These are phyloP conservation scores for Autographa gamma DNA, from an alignment of 2,888 invertebrate species.

Conservation along the genomic window DNA sequence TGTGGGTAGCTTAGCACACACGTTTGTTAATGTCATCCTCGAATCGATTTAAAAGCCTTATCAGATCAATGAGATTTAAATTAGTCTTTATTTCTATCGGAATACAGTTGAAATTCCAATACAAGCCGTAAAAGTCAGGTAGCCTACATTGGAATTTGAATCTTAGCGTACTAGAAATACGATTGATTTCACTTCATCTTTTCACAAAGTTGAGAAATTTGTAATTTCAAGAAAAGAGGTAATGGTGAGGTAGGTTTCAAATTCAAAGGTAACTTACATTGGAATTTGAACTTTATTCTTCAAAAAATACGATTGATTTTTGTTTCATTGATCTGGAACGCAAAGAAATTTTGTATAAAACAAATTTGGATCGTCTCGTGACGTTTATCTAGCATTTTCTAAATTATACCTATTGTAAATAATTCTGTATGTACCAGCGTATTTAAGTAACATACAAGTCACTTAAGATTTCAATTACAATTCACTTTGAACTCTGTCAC, in stretches of 20 bases:
- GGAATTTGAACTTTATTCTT: too few relatives aligned
- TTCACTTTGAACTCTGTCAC: constrained; percentile 22
- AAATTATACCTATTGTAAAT: constrained; percentile 55
- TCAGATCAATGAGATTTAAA: constrained; percentile 21
- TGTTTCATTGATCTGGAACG: constrained; percentile 10
- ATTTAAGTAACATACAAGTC: constrained; percentile 15
- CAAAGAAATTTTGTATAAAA: constrained; percentile 47
- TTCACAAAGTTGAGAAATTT: too few relatives aligned
- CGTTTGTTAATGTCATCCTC: constrained; percentile 44
- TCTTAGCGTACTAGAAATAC: too few relatives aligned
- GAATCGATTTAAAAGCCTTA: constrained; percentile 29
- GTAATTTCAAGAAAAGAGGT: too few relatives aligned
- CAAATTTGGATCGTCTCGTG: constrained; percentile 45
- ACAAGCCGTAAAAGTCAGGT: not conserved
- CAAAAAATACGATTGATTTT: not conserved
- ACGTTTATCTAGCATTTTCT: constrained; percentile 44
- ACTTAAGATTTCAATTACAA: constrained; percentile 9
- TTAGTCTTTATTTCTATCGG: not conserved
- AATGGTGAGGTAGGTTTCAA: too few relatives aligned
- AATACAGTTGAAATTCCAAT: not conserved
- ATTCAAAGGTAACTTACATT: too few relatives aligned
- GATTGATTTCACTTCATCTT: too few relatives aligned
- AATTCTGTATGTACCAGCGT: constrained; percentile 35
- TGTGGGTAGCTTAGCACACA: constrained; percentile 30
- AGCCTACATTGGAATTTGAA: too few relatives aligned